A percentile compares a stretch with the other conserved stretches of the same genome.
These are phyloP conservation scores for Athene noctua DNA, from an alignment of 2,113 vertebrate species.

Conservation along the genomic window DNA sequence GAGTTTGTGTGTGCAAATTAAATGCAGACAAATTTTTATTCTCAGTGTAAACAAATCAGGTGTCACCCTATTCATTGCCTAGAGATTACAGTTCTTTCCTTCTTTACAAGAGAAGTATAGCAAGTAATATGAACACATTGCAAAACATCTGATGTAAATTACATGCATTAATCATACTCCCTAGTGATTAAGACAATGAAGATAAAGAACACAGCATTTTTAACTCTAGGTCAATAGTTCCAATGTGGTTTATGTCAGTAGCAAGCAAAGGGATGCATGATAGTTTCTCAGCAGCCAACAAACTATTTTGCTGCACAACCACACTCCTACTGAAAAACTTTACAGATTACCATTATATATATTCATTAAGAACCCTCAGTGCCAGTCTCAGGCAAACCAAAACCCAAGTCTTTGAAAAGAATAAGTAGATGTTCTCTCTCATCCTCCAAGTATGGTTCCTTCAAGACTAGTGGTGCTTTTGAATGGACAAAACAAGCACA, in stretches of 20 bases:
- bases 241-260: background rate
- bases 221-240: background rate
- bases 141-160: slow-evolving; percentile 12
- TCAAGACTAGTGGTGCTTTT: background rate
- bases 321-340: background rate
- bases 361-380: background rate
- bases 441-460: background rate
- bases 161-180: background rate
- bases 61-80: background rate
- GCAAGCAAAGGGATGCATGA: background rate
- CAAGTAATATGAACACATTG: background rate
- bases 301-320: background rate
- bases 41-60: background rate
- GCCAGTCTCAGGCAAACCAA: background rate
- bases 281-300: background rate
- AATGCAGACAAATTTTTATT: background rate
- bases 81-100: background rate
- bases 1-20: background rate
- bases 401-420: background rate
- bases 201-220: background rate
- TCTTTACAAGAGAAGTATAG: background rate
- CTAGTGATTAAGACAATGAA: background rate
- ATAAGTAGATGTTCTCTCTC: background rate
- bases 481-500: rapidly evolving
- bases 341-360: background rate